Evolutionary conservation across 2,797 vertebrate species (phyloP).

Genomic region (Trachops cirrhosus): DNA sequence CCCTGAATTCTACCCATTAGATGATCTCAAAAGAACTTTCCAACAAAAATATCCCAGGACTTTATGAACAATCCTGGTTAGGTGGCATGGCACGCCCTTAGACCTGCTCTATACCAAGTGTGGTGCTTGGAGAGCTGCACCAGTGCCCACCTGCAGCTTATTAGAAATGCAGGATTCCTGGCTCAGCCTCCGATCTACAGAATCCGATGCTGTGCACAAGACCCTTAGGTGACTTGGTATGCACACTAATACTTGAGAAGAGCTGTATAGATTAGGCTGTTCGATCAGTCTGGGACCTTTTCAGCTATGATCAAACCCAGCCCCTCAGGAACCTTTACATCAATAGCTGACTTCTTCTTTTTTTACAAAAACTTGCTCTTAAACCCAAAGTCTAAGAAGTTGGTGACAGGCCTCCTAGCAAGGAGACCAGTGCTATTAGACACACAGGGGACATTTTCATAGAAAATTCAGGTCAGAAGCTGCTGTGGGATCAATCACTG

Average conservation of each 20-base stretch:
- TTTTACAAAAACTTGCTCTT: not conserved
- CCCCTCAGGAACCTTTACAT: not conserved
- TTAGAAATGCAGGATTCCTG: not conserved
- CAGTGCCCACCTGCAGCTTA: not conserved
- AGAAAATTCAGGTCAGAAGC: not conserved
- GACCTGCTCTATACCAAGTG: not conserved
- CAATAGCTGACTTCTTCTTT: not conserved
- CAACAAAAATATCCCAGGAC: not conserved
- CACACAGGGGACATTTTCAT: not conserved
- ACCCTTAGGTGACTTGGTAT: not conserved
- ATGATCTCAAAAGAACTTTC: not conserved
- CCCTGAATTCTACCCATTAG: not conserved
- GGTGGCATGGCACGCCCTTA: not conserved
- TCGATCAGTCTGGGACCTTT: not conserved
- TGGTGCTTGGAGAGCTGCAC: not conserved
- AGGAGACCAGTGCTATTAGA: not conserved
- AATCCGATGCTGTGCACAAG: not conserved
- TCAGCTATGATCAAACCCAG: not conserved
- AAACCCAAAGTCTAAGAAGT: not conserved
- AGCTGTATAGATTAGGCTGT: not conserved
- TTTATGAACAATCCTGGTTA: not conserved
- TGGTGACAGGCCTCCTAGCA: not conserved
- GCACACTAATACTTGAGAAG: not conserved
- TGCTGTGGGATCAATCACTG: not conserved
- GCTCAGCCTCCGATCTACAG: not conserved